phyloP scores from a whole-genome alignment of 2,888 invertebrate genomes.

The Lamellibrachia columna region DNA sequence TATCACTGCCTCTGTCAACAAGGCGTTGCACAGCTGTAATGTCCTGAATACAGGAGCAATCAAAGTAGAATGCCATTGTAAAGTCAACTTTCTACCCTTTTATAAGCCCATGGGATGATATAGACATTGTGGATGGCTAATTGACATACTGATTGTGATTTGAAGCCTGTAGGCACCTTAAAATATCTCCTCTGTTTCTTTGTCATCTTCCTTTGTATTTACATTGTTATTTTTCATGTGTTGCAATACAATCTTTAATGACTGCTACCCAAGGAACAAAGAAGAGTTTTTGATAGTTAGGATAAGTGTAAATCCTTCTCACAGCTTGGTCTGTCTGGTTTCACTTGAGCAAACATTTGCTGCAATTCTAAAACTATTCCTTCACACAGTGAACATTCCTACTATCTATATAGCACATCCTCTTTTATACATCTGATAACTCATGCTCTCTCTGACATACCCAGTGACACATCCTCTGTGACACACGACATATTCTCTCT shows the following conservation, averaged over 20 bases:
- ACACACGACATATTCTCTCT: too few relatives aligned
- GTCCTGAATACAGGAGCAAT: background rate
- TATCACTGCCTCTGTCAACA: background rate
- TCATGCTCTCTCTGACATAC: too few relatives aligned
- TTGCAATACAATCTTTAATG: background rate
- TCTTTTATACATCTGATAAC: too few relatives aligned
- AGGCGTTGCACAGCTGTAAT: background rate
- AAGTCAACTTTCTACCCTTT: background rate
- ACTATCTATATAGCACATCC: too few relatives aligned
- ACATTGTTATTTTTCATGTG: background rate
- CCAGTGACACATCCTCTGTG: too few relatives aligned
- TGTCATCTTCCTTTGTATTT: background rate
- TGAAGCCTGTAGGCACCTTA: background rate
- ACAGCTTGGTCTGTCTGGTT: too few relatives aligned
- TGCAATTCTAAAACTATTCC: too few relatives aligned
- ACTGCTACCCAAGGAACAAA: background rate
- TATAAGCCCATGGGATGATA: background rate
- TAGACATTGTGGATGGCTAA: background rate
- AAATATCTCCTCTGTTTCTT: background rate
- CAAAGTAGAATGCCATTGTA: slow-evolving; percentile 2
- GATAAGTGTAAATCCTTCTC: too few relatives aligned
- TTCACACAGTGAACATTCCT: too few relatives aligned
- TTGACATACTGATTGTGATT: background rate
- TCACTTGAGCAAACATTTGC: too few relatives aligned
- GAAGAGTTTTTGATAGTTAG: too few relatives aligned